phyloP scores from a whole-genome alignment of 2,113 vertebrate species.

The Oreocharis arfaki region DNA sequence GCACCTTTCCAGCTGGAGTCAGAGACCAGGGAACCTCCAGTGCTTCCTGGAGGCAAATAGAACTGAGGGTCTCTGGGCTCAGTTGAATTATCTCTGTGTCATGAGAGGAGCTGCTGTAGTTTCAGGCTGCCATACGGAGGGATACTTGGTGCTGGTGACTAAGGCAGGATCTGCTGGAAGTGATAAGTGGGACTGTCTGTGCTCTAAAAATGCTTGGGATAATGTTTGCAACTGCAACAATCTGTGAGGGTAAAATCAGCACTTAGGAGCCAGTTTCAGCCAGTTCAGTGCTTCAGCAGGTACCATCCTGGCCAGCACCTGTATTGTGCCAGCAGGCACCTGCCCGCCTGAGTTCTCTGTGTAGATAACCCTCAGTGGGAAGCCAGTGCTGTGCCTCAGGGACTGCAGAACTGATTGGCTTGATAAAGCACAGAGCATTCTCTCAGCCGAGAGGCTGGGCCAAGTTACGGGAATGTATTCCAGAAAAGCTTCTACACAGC shows the following conservation, averaged over 20 bases:
- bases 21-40: background rate
- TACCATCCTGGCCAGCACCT: constrained; percentile 50
- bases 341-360: constrained; percentile 19
- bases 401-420: constrained; percentile 29
- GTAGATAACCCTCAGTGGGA: constrained; percentile 41
- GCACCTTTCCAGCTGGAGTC: background rate
- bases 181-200: background rate
- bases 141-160: background rate
- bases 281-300: constrained; percentile 35
- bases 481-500: background rate
- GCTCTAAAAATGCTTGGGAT: background rate
- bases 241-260: background rate
- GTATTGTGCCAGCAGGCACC: constrained; percentile 41
- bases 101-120: background rate
- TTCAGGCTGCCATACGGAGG: background rate
- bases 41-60: background rate
- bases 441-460: background rate
- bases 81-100: background rate
- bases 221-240: background rate
- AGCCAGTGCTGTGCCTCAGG: constrained; percentile 13
- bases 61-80: background rate
- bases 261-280: constrained; percentile 10
- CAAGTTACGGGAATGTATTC: background rate
- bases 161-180: background rate
- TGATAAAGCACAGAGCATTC: constrained; percentile 66